These are phyloP conservation scores for Tyria jacobaeae DNA, from an alignment of 2,888 invertebrate species.

Conservation along the genomic window DNA sequence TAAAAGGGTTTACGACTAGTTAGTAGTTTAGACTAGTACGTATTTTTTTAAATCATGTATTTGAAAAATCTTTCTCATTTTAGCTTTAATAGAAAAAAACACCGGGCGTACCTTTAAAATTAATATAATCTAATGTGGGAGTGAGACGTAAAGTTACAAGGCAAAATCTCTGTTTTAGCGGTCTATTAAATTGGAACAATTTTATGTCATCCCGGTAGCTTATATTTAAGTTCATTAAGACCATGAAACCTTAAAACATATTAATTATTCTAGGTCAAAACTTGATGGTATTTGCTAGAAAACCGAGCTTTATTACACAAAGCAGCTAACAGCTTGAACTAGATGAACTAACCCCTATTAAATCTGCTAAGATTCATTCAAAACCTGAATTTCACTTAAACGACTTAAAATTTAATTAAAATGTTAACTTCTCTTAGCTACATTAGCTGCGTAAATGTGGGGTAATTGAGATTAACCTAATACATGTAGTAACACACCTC, in stretches of 20 bases:
- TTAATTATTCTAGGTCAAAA: constrained; percentile 16
- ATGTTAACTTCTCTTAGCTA: constrained; percentile 21
- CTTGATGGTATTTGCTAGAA: constrained; percentile 25
- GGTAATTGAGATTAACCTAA: constrained; percentile 29
- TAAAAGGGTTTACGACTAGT: no score
- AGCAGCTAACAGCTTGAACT: constrained; percentile 35
- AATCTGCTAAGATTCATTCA: constrained; percentile 25
- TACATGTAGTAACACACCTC: constrained; percentile 24
- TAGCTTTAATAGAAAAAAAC: no score
- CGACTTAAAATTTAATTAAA: constrained; percentile 33
- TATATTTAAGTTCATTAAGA: constrained; percentile 10
- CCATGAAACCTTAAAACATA: constrained; percentile 10
- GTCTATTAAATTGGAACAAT: not conserved
- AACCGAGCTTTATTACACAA: constrained; percentile 19
- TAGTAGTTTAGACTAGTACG: no score
- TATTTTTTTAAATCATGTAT: no score
- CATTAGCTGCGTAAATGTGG: constrained; percentile 14
- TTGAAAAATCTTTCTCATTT: no score
- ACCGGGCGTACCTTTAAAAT: not conserved
- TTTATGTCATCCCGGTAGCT: not conserved
- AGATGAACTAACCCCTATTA: constrained; percentile 26
- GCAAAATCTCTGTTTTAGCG: not conserved
- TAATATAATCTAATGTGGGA: not conserved
- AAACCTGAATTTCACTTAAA: constrained; percentile 28
- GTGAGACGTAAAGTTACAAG: not conserved